A percentile compares a stretch with the other conserved stretches of the same genome.
Conservation (phyloP, 2,888 invertebrate genomes). For the Athalia cordata region DNA sequence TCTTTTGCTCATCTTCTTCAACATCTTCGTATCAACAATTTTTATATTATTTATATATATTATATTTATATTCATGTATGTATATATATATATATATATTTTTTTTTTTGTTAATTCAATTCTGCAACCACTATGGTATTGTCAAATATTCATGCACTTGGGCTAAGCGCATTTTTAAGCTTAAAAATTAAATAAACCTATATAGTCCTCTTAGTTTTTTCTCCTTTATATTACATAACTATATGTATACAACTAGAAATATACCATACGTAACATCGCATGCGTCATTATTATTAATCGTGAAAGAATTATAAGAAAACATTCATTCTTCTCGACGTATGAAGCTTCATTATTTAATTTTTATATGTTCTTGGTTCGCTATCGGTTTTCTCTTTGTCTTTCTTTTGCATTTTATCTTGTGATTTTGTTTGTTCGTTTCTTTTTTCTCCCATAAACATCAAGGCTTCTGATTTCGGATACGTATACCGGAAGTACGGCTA, state of each 20-base stretch:
- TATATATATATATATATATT: conserved; percentile 33
- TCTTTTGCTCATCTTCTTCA: neutral
- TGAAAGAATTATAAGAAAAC: too few species aligned
- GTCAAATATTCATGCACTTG: conserved; percentile 68
- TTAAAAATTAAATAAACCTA: conserved; percentile 49
- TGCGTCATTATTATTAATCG: too few species aligned
- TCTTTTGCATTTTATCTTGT: neutral
- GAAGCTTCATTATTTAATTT: too few species aligned
- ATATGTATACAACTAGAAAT: neutral
- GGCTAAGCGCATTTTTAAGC: conserved; percentile 64
- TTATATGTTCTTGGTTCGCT: too few species aligned
- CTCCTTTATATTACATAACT: neutral
- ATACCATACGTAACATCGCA: neutral
- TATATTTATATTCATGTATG: conserved; percentile 36
- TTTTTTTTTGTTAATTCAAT: conserved; percentile 51
- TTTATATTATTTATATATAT: conserved; percentile 43
- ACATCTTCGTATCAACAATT: conserved; percentile 46
- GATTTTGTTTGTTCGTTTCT: neutral
- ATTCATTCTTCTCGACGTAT: too few species aligned
- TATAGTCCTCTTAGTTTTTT: neutral
- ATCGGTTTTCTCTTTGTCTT: neutral
- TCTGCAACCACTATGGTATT: conserved; percentile 68
- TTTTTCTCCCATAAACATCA: neutral
- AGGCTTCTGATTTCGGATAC: neutral
- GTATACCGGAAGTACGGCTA: too few species aligned